phyloP scores from a whole-genome alignment of 2,797 vertebrate species.

The Rhabdophis nuchalis region DNA sequence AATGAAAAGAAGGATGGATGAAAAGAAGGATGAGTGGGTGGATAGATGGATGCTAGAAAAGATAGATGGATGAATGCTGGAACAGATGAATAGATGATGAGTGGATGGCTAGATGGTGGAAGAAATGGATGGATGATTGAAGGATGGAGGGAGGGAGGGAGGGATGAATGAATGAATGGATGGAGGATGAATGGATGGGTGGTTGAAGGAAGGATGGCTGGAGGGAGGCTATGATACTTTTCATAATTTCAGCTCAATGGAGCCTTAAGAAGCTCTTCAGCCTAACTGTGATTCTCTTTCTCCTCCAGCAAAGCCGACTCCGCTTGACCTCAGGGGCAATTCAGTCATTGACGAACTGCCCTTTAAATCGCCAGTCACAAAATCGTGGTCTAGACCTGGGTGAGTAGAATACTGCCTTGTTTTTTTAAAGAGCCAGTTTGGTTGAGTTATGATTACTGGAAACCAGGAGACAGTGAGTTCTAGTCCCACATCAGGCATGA shows the following conservation, averaged over 20 bases:
- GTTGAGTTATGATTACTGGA: neutral
- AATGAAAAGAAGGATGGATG: too few species aligned
- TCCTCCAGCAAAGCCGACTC: conserved; percentile 86
- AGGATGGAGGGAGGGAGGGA: neutral
- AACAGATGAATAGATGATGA: too few species aligned
- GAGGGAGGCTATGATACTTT: neutral
- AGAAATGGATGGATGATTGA: too few species aligned
- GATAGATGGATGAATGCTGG: too few species aligned
- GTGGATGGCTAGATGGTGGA: too few species aligned
- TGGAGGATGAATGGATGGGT: too few species aligned
- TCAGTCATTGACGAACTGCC: conserved; percentile 96
- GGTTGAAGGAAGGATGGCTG: neutral
- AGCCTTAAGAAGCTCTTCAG: neutral
- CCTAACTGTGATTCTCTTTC: conserved; percentile 15
- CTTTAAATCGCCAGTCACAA: conserved; percentile 94
- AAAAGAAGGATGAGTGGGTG: too few species aligned
- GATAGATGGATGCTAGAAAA: too few species aligned
- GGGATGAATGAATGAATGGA: too few species aligned
- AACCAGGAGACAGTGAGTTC: neutral
- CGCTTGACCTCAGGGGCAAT: conserved; percentile 89
- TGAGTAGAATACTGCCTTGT: conserved; percentile 68
- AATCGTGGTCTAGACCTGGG: conserved; percentile 94
- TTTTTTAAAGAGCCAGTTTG: neutral
- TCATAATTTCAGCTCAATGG: neutral
- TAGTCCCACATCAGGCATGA: neutral